Evolutionary conservation across 37 sponge, comb jelly and placozoan genomes (phyloP), one percentile per base, ranked within the genome.

Genomic region (Ianthella basta): DNA sequence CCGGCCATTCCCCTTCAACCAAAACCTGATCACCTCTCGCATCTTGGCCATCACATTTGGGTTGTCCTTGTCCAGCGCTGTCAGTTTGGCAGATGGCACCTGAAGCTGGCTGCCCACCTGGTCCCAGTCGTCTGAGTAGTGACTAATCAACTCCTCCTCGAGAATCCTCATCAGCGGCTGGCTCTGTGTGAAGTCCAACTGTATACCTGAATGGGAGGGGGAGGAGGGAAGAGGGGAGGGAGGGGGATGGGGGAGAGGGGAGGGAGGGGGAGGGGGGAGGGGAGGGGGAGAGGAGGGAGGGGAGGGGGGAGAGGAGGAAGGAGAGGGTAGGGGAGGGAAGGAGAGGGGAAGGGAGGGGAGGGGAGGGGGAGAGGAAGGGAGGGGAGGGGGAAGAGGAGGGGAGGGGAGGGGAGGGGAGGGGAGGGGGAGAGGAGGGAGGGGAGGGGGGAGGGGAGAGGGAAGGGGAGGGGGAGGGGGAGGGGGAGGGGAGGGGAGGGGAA

Each of bases 1-100:
- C 25, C 78, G 37, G 18, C 78, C 78, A 24, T 75, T 75, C n/a
- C 78, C 78, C 25, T 50, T 75, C 78, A 75, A 41, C 78, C 78
- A 75, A 53, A 40, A 75, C 54, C 8, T 24, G 54, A 75, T 41
- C 25, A 50, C 78, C 54, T 75, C 78, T 14, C 54, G 20, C 54
- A 75, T 50, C 21, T 19, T 40, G 18, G n/a, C 54, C 53, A 15
- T 75, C 23, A n/a, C 20, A 36, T 8, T 75, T 24, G 24, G 20
- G 54, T 75, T 24, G 54, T 53, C 54, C 54, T 75, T n/a, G 1
- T 53, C 20, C 21, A 25, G 53, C 12, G 37, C 54, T 3, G 50
- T 44, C 53, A 75, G 78, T 2, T 36, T 14, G 44, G 37, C 38
- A 41, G 44, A 15, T 1, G 78, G 78, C 16, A 75, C 53, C 23